Conservation (phyloP, 1,140 invertebrate species). For the Drosophila virilis region DNA sequence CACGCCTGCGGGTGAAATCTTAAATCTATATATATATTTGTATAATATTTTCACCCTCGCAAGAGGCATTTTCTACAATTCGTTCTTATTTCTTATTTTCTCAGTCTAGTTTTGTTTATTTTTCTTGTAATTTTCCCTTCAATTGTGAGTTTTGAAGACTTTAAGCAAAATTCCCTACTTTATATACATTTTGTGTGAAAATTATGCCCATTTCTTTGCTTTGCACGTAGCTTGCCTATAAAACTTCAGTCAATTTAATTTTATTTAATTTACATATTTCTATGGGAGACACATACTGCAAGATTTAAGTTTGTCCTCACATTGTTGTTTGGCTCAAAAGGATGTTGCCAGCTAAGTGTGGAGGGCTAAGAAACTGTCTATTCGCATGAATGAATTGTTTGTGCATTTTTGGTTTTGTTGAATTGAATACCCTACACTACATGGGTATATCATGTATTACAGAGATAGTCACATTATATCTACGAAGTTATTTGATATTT, state of each 20-base stretch:
- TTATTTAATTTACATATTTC: constrained; percentile 41
- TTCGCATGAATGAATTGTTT: constrained; percentile 4
- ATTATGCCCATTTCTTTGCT: constrained; percentile 33
- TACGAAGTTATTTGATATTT: too few species aligned
- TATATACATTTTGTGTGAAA: constrained; percentile 12
- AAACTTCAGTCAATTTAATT: constrained; percentile 38
- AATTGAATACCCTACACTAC: background rate
- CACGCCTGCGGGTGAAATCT: too few species aligned
- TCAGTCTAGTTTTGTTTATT: background rate
- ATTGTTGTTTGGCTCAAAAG: constrained; percentile 1
- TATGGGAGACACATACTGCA: background rate
- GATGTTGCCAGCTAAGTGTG: background rate
- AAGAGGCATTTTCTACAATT: too few species aligned
- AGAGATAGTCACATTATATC: too few species aligned
- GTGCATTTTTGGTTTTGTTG: background rate
- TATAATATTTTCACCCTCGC: background rate
- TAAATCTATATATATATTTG: too few species aligned
- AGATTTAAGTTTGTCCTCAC: background rate
- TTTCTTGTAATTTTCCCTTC: constrained; percentile 3
- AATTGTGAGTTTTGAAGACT: constrained; percentile 23
- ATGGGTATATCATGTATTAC: background rate
- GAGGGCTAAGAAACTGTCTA: background rate
- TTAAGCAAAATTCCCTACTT: constrained; percentile 8
- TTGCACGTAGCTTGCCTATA: constrained; percentile 40
- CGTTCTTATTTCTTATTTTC: too few species aligned